Base-by-base conservation (phyloP, 2,888 invertebrate species). In the Aleiodes alternator region DNA sequence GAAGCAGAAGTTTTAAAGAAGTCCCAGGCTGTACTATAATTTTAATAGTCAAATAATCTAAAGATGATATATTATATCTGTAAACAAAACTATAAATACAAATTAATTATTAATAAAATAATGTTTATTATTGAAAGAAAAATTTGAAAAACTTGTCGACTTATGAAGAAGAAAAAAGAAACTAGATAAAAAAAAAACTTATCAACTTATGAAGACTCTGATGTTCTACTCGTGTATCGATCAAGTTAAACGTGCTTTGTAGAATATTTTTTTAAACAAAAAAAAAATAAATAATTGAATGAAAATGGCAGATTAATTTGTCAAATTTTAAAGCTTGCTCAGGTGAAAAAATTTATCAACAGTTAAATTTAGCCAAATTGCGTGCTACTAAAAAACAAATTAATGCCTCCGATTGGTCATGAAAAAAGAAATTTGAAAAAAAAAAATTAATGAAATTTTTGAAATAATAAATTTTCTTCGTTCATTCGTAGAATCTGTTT, bases 1-100 rank as follows among this genome's bases (percentile, higher is more conserved):
- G 9, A 43, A 43, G 9, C 43, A 43, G 8, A 7, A 38, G 61
- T 64, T 48, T 64, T 48, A 64, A 64, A 48, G 84, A 85, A 83
- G 81, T 85, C 84, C 83, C 85, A 86, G 87, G 85, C 86, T 88
- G 87, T 88, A 89, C 83, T 84, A 87, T 87, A 87, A 86, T 87
- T 88, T 87, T 85, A 86, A 85, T 88, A 84, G 84, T 82, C 84
- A 81, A 81, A 83, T 68, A 68, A 68, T 68, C 43, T 77, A 66
- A 82, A 80, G 76, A 81, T 81, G 81, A 83, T 79, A 81, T 81
- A 81, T 80, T 59, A 56, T 83, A 82, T 80, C 84, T 87, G 85
- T 87, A 86, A 82, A 87, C 84, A 85, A 73, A 66, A 71, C 51
- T 84, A 87, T 86, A 85, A 84, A 86, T 85, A 87, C 80, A 83